phyloP scores from a whole-genome alignment of 2,888 invertebrate species.

The Campoletis raptor region DNA sequence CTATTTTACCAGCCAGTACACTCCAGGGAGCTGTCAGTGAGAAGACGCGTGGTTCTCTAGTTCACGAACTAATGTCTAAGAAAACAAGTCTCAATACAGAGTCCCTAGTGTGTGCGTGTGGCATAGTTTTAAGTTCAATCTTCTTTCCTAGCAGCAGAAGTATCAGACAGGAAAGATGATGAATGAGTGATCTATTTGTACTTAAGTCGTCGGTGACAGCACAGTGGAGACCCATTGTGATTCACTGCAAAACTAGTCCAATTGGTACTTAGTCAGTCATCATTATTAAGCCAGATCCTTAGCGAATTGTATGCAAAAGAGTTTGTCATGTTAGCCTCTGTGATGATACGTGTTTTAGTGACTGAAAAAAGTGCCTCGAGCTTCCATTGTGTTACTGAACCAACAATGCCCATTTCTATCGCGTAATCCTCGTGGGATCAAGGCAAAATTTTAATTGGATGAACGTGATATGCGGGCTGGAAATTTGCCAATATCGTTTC shows the following conservation, averaged over 20 bases:
- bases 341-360: background rate
- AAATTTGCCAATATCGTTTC: slow-evolving; percentile 20
- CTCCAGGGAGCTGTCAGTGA: slow-evolving; percentile 67
- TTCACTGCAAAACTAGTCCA: background rate
- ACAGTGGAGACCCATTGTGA: background rate
- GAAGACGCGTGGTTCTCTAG: slow-evolving; percentile 55
- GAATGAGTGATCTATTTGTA: background rate
- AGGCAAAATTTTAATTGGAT: background rate
- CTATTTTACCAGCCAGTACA: slow-evolving; percentile 67
- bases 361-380: slow-evolving; percentile 7
- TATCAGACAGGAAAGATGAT: background rate
- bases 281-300: background rate
- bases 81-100: slow-evolving; percentile 2
- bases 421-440: background rate
- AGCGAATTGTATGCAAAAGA: background rate
- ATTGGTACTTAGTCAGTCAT: background rate
- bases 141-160: background rate
- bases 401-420: background rate
- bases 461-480: slow-evolving; percentile 7
- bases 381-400: background rate
- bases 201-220: background rate
- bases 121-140: background rate
- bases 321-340: background rate
- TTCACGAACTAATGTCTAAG: slow-evolving; percentile 1
- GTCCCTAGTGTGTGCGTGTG: background rate